phyloP scores from a whole-genome alignment of 1,140 invertebrate species.

The Notospermus geniculatus region DNA sequence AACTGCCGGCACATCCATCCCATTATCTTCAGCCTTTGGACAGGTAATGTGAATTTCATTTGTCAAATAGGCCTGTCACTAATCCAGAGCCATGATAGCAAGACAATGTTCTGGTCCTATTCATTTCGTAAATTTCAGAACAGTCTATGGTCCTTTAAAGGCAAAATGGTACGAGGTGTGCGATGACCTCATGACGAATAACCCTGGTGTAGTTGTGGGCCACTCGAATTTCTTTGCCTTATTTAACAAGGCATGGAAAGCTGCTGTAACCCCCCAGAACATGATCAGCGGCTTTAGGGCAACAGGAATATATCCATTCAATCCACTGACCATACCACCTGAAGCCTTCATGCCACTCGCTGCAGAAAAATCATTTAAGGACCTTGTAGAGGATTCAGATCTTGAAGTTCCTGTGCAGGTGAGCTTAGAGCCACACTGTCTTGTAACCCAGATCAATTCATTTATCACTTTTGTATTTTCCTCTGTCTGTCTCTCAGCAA shows the following conservation, averaged over 20 bases:
- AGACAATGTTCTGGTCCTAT: neutral
- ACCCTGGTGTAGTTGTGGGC: neutral
- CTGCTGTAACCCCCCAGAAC: neutral
- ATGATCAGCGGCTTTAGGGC: neutral
- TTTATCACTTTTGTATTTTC: neutral
- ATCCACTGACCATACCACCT: neutral
- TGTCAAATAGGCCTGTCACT: neutral
- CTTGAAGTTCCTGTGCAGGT: neutral
- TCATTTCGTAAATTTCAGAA: neutral
- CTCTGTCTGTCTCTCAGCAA: neutral
- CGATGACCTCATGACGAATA: neutral
- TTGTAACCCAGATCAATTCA: neutral
- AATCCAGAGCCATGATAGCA: too few relatives aligned
- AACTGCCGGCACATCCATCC: neutral
- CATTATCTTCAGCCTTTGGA: neutral
- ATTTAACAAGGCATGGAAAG: neutral
- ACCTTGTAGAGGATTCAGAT: neutral
- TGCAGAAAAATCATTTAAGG: neutral
- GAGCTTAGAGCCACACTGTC: neutral
- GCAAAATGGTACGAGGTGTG: neutral
- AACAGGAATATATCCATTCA: neutral
- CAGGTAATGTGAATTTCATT: neutral
- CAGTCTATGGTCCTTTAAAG: neutral
- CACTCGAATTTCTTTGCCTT: neutral
- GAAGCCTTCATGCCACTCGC: neutral